Conservation (phyloP, 1,140 invertebrate species). For the Phymorhynchus buccinoides region DNA sequence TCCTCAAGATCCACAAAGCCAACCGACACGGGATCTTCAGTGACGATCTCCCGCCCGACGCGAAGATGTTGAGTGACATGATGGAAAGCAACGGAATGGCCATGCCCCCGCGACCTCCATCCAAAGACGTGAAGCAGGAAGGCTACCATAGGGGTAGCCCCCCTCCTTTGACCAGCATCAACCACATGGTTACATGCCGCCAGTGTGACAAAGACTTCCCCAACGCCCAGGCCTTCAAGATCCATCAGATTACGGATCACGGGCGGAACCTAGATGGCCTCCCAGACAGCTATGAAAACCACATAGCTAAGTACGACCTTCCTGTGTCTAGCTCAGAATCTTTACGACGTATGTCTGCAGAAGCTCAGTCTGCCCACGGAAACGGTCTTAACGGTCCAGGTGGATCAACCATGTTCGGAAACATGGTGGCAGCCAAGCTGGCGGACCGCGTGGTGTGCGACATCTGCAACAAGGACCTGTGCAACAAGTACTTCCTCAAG, state of each 20-base stretch:
- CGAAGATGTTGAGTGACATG: slow-evolving; percentile 31
- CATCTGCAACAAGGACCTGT: slow-evolving; percentile 98
- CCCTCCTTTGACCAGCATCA: slow-evolving; percentile 31
- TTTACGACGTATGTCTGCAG: slow-evolving; percentile 45
- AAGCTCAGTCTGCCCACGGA: slow-evolving; percentile 45
- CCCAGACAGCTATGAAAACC: slow-evolving; percentile 49
- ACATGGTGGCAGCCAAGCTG: slow-evolving; percentile 74
- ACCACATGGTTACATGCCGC: slow-evolving; percentile 57
- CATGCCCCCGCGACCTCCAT: slow-evolving; percentile 39
- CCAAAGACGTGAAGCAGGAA: slow-evolving; percentile 42
- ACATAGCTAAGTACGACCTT: slow-evolving; percentile 41
- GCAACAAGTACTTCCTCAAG: slow-evolving; percentile 99
- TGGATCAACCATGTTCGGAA: slow-evolving; percentile 68
- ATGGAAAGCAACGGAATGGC: slow-evolving; percentile 30
- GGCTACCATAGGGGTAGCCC: neutral
- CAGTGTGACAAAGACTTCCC: slow-evolving; percentile 70
- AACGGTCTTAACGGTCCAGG: slow-evolving; percentile 48
- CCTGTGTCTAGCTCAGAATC: slow-evolving; percentile 32
- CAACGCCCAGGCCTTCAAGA: slow-evolving; percentile 67
- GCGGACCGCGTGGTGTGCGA: slow-evolving; percentile 87
- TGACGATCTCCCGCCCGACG: slow-evolving; percentile 49
- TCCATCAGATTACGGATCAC: slow-evolving; percentile 69
- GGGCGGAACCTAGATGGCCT: slow-evolving; percentile 53
- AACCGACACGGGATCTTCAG: slow-evolving; percentile 77
- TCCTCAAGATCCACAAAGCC: slow-evolving; percentile 77